phyloP scores from a whole-genome alignment of 1,140 invertebrate species.

The Patella vulgata region DNA sequence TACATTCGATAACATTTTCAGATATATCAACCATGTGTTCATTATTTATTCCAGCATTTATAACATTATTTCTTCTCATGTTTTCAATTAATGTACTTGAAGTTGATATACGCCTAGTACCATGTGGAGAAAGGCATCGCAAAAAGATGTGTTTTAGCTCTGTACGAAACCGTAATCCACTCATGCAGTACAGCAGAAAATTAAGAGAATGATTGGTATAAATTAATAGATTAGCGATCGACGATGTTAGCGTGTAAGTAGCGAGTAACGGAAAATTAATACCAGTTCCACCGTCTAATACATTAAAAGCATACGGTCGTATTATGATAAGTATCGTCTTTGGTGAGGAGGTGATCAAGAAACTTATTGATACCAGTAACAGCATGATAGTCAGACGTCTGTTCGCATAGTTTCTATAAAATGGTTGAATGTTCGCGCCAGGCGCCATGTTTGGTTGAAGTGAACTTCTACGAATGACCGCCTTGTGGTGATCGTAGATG shows the following conservation, averaged over 20 bases:
- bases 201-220: constrained; percentile 58
- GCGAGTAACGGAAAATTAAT: constrained; percentile 35
- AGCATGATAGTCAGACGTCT: constrained; percentile 45
- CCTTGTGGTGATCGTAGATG: constrained; percentile 40
- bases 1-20: no score
- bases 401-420: constrained; percentile 23
- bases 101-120: no score
- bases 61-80: no score
- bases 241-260: constrained; percentile 32
- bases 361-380: constrained; percentile 45
- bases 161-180: constrained; percentile 48
- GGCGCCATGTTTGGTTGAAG: constrained; percentile 9
- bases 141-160: constrained; percentile 58
- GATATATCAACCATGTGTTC: no score
- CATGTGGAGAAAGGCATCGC: no score
- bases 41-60: no score
- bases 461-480: constrained; percentile 19
- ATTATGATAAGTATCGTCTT: constrained; percentile 43
- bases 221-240: constrained; percentile 39
- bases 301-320: constrained; percentile 30
- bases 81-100: no score
- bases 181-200: constrained; percentile 57
- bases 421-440: not conserved
- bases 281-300: constrained; percentile 18
- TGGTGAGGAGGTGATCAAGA: constrained; percentile 45